Evolutionary conservation across 2,888 invertebrate species (phyloP), one percentile per base, ranked within the genome.

Genomic region (Netelia inedita): DNA sequence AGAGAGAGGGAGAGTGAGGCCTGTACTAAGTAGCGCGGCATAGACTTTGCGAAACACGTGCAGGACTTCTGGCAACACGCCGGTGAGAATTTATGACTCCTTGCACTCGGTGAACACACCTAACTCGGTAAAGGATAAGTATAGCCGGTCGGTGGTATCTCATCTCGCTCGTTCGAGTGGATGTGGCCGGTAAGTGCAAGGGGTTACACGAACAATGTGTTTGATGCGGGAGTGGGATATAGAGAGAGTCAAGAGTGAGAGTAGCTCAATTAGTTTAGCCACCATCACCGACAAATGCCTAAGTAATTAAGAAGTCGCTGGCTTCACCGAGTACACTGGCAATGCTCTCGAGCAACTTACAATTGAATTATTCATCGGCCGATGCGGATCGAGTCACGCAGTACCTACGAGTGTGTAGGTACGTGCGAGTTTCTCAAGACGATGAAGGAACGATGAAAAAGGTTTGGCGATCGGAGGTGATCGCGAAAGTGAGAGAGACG

Each of bases 241-340:
- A 46, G 53, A 0, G 23, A 35, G 35, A 46, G 57, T 46, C 16
- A 43, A 73, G 50, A 71, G 80, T 35, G 76, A 71, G 75, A 72
- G 85, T 79, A 73, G 79, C 85, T 85, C 82, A 82, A 85, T 85
- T 82, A 79, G 79, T 76, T 85, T 76, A 85, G 69, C 75, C 74
- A 79, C 72, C 79, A 21, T 75, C 68, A 75, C 79, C 75, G 79
- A 73, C 55, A 79, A 82, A 85, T 79, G 66, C 53, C 55, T 68
- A 61, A 79, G 79, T 79, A 85, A 85, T 85, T 85, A 85, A 85
- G 85, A 82, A 85, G 79, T 85, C 79, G 16, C 82, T 55, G 19
- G 50, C 53, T 66, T 72, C 59, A 19, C 43, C 61, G 19, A 68
- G 21, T 63, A 53, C 63, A 41, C 43, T 53, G 6, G 35, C 3